Evolutionary conservation across 2,797 vertebrate genomes (phyloP).

Genomic region (Sebastes iracundus): DNA sequence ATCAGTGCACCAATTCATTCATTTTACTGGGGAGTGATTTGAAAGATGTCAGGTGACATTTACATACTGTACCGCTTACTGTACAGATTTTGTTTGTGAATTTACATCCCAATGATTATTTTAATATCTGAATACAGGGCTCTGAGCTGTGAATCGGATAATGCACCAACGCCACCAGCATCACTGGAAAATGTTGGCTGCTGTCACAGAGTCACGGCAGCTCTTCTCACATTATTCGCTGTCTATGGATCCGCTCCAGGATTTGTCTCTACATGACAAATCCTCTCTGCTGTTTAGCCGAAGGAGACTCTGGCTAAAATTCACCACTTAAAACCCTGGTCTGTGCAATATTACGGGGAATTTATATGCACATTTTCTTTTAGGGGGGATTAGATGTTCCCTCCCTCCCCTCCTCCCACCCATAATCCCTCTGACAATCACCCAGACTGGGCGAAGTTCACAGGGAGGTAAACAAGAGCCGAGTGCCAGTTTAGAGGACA

Average conservation of each 20-base stretch:
- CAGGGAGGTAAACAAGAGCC: conserved; percentile 45
- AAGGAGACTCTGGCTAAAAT: background rate
- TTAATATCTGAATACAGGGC: background rate
- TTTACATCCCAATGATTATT: background rate
- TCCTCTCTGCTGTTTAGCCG: conserved; percentile 7
- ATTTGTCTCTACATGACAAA: conserved; percentile 13
- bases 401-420: background rate
- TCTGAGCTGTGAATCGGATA: background rate
- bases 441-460: conserved; percentile 60
- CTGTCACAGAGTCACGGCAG: background rate
- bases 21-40: background rate
- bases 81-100: background rate
- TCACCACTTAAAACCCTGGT: background rate
- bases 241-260: conserved; percentile 4
- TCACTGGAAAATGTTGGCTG: background rate
- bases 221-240: background rate
- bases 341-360: background rate
- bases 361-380: background rate
- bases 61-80: background rate
- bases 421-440: conserved; percentile 7
- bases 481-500: conserved; percentile 46
- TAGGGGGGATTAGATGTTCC: background rate
- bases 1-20: background rate
- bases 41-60: background rate
- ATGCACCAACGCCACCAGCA: background rate